Evolutionary conservation across 2,888 invertebrate genomes (phyloP).

Genomic region (Neocrepidodera transversa): DNA sequence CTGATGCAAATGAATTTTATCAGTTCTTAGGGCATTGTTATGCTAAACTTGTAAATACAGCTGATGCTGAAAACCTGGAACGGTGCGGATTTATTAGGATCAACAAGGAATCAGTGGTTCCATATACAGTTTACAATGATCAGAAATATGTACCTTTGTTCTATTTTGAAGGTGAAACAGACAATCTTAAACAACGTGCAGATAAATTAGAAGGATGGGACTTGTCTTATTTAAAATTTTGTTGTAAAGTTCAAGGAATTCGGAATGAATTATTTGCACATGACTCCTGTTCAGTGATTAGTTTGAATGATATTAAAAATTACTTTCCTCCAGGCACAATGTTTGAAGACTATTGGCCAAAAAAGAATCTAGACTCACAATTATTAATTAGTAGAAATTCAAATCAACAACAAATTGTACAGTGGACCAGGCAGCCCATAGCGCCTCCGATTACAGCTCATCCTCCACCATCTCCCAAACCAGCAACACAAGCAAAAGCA

Average conservation of each 20-base stretch:
- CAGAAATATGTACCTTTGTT: constrained; percentile 91
- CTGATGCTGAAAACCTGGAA: constrained; percentile 73
- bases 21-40: constrained; percentile 90
- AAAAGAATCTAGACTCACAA: constrained; percentile 84
- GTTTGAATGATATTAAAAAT: constrained; percentile 87
- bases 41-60: constrained; percentile 74
- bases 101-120: constrained; percentile 92
- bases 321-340: constrained; percentile 89
- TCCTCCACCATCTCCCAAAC: constrained; percentile 57
- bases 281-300: constrained; percentile 90
- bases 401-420: constrained; percentile 65
- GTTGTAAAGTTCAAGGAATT: constrained; percentile 93
- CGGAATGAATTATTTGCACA: constrained; percentile 89
- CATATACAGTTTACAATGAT: constrained; percentile 83
- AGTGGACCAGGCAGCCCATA: constrained; percentile 81
- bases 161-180: constrained; percentile 91
- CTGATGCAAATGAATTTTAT: constrained; percentile 90
- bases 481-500: constrained; percentile 56
- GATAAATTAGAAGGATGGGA: constrained; percentile 92
- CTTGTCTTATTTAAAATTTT: constrained; percentile 89
- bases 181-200: constrained; percentile 85
- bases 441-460: constrained; percentile 73
- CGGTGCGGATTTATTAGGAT: constrained; percentile 91
- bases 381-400: constrained; percentile 68
- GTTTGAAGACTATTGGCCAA: constrained; percentile 94